phyloP scores from a whole-genome alignment of 2,888 invertebrate genomes.

The Quadroppia sp. region DNA sequence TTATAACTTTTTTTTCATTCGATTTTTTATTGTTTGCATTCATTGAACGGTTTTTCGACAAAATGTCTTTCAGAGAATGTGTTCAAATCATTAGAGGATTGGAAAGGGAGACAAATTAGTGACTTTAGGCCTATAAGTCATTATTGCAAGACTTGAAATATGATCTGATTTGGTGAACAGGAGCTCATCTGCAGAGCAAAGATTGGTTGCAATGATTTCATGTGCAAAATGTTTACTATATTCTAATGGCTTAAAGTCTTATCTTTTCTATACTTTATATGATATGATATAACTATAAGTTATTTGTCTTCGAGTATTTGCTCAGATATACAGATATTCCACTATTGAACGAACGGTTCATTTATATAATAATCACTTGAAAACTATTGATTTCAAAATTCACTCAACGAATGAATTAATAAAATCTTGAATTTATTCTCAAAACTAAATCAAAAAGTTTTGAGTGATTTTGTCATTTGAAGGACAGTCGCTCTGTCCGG shows the following conservation, averaged over 20 bases:
- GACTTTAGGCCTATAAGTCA: too few relatives aligned
- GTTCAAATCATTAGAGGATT: too few relatives aligned
- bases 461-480: background rate
- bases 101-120: too few relatives aligned
- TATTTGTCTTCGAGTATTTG: conserved; percentile 6
- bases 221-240: background rate
- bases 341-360: background rate
- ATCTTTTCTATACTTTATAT: background rate
- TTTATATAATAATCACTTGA: too few relatives aligned
- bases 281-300: background rate
- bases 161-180: background rate
- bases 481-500: conserved; percentile 4
- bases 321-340: background rate
- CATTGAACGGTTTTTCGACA: too few relatives aligned
- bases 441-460: conserved; percentile 8
- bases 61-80: too few relatives aligned
- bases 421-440: too few relatives aligned
- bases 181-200: conserved; percentile 9
- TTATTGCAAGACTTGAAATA: background rate
- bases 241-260: background rate
- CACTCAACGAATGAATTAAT: background rate
- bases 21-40: background rate
- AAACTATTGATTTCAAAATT: background rate
- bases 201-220: background rate
- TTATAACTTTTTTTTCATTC: background rate